A percentile compares a stretch with the other conserved stretches of the same genome.
Evolutionary conservation across 2,888 invertebrate genomes (phyloP).

Genomic region (Yponomeuta malinellus): DNA sequence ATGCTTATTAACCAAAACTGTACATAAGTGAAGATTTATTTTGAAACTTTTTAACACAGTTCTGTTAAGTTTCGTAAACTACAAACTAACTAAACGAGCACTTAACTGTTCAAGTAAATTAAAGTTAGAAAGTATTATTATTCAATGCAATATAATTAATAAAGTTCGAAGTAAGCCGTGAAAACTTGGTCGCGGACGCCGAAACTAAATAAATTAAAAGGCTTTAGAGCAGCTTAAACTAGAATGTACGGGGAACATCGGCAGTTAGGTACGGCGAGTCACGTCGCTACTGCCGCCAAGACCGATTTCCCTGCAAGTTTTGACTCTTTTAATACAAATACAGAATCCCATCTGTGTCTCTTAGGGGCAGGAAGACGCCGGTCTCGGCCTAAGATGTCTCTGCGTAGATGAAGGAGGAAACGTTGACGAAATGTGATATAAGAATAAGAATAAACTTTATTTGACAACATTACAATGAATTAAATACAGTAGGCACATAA

Average conservation of each 20-base stretch:
- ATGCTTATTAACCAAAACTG: too few relatives aligned
- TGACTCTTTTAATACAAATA: not conserved
- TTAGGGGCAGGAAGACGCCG: too few relatives aligned
- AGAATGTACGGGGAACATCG: slow-evolving; percentile 25
- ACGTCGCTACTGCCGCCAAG: slow-evolving; percentile 28
- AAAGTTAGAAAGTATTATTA: not conserved
- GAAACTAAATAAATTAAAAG: slow-evolving; percentile 4
- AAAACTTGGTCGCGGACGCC: not conserved
- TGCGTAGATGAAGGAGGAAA: too few relatives aligned
- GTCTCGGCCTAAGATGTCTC: too few relatives aligned
- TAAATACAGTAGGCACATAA: too few relatives aligned
- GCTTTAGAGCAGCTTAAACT: not conserved
- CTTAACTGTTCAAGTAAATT: not conserved
- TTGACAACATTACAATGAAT: too few relatives aligned
- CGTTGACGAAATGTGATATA: too few relatives aligned
- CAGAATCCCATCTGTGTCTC: not conserved
- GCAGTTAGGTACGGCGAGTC: slow-evolving; percentile 35
- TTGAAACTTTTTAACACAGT: too few relatives aligned
- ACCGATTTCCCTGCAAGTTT: not conserved
- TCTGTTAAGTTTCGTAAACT: too few relatives aligned
- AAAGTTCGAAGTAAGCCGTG: not conserved
- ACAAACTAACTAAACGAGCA: not conserved
- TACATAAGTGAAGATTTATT: too few relatives aligned
- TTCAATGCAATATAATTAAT: not conserved
- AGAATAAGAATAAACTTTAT: too few relatives aligned